These are phyloP conservation scores for Penaeus monodon DNA, from an alignment of 2,888 invertebrate species.

Conservation along the genomic window DNA sequence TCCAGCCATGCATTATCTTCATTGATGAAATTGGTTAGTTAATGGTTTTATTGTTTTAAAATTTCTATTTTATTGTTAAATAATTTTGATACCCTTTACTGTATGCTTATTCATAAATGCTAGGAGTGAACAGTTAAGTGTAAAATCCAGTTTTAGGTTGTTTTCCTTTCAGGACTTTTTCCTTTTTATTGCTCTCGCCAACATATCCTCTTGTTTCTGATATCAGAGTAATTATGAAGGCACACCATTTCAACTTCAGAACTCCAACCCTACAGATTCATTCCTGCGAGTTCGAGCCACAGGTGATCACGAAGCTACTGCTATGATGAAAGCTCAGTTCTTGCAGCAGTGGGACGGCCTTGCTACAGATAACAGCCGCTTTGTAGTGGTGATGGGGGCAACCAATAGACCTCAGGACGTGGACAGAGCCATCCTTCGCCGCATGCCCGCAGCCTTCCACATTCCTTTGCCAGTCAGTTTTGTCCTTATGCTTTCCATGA, in stretches of 20 bases:
- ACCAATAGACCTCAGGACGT: constrained; percentile 97
- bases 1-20: constrained; percentile 92
- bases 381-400: constrained; percentile 91
- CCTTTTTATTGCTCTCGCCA: no score
- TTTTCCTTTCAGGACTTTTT: no score
- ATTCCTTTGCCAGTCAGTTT: constrained; percentile 80
- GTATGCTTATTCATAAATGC: no score
- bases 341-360: constrained; percentile 99
- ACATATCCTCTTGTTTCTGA: no score
- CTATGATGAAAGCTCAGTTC: constrained; percentile 99
- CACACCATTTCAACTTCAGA: neutral
- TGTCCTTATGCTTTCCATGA: neutral
- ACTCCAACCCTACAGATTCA: constrained; percentile 78
- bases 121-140: no score
- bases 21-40: constrained; percentile 90
- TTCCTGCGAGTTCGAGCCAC: constrained; percentile 90
- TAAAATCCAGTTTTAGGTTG: no score
- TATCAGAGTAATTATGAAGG: neutral
- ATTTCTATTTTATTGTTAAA: neutral
- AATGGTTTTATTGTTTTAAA: neutral
- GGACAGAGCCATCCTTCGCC: constrained; percentile 91
- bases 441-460: constrained; percentile 95
- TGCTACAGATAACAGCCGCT: constrained; percentile 82
- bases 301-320: constrained; percentile 97
- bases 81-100: no score